phyloP scores from a whole-genome alignment of 2,113 vertebrate genomes.

The Myotis lucifugus region DNA sequence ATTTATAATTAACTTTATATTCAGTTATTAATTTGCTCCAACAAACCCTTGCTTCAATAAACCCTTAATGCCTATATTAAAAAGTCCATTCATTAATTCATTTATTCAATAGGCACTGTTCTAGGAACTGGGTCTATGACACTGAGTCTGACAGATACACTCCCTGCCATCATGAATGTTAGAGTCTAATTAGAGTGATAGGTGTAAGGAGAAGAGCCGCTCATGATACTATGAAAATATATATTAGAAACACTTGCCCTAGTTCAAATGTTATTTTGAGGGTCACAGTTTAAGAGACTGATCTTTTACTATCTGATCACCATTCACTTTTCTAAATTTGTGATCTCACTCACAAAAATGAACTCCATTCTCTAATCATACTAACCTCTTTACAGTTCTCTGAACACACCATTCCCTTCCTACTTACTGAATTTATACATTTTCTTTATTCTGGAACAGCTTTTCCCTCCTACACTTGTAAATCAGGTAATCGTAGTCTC shows the following conservation, averaged over 20 bases:
- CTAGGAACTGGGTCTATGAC: neutral
- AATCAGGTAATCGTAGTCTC: neutral
- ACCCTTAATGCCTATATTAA: neutral
- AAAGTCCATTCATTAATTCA: neutral
- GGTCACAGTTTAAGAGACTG: neutral
- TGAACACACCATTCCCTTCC: neutral
- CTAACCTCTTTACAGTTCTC: neutral
- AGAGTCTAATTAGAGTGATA: neutral
- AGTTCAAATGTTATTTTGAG: neutral
- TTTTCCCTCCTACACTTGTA: neutral
- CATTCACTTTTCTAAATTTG: neutral
- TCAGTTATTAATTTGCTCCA: neutral
- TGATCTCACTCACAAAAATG: neutral
- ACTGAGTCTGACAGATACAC: neutral
- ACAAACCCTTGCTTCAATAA: neutral
- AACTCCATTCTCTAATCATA: neutral
- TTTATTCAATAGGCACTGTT: neutral
- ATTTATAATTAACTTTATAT: neutral
- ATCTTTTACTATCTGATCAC: neutral
- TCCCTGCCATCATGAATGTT: neutral
- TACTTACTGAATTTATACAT: neutral
- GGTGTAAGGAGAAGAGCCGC: neutral
- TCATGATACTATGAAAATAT: neutral
- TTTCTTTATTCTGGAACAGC: neutral
- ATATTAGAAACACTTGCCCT: neutral